phyloP scores from a whole-genome alignment of 2,888 invertebrate species.

The Tuta absoluta region DNA sequence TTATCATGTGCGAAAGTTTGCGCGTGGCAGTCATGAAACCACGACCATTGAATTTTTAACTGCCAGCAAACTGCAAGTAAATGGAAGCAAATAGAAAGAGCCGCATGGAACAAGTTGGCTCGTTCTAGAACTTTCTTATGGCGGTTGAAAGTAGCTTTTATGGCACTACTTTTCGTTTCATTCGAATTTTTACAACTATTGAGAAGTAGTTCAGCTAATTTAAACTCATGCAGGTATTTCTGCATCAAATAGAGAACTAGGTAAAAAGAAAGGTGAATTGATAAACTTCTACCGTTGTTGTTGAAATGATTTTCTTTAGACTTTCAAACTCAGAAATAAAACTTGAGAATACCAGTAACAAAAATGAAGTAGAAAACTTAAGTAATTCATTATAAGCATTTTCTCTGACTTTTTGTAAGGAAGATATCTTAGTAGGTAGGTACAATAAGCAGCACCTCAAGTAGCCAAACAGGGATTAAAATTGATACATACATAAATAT shows the following conservation, averaged over 20 bases:
- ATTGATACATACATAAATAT: too few relatives aligned
- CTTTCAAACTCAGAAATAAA: too few relatives aligned
- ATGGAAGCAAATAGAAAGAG: slow-evolving; percentile 3
- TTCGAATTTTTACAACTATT: background rate
- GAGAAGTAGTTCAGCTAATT: background rate
- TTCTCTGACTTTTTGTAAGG: too few relatives aligned
- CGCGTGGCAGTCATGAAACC: slow-evolving; percentile 8
- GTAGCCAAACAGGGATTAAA: too few relatives aligned
- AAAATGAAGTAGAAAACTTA: too few relatives aligned
- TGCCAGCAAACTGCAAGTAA: slow-evolving; percentile 7
- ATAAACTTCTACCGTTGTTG: too few relatives aligned
- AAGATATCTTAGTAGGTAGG: too few relatives aligned
- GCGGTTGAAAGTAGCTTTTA: slow-evolving; percentile 8
- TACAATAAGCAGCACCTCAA: too few relatives aligned
- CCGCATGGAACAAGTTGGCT: slow-evolving; percentile 7
- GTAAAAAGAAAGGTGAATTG: too few relatives aligned
- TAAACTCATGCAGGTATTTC: background rate
- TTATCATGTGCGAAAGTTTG: background rate
- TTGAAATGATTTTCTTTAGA: too few relatives aligned
- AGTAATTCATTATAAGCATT: too few relatives aligned
- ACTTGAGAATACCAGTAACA: too few relatives aligned
- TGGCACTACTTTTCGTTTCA: slow-evolving; percentile 7
- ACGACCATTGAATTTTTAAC: slow-evolving; percentile 15
- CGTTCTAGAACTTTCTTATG: slow-evolving; percentile 9
- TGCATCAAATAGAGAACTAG: background rate